Conservation (phyloP, 2,888 invertebrate genomes). For the Hydropsyche betteni region DNA sequence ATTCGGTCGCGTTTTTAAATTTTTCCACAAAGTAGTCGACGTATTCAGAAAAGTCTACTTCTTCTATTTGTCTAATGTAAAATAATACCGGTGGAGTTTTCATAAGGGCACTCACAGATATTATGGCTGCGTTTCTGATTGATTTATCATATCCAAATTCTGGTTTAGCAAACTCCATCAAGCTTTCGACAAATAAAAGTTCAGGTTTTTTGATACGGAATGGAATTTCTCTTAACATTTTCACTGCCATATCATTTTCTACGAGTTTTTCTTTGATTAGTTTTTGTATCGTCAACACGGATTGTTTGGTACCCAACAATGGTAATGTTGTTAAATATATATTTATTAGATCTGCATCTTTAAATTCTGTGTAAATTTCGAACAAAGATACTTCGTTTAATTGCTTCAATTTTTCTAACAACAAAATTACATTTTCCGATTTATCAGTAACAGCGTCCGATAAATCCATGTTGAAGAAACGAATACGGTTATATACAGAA, state of each 20-base stretch:
- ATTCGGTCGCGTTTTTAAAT: too few relatives aligned
- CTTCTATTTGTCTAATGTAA: too few relatives aligned
- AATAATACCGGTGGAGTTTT: too few relatives aligned
- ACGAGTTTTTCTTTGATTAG: neutral
- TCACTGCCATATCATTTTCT: neutral
- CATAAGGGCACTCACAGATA: too few relatives aligned
- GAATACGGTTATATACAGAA: neutral
- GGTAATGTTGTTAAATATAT: neutral
- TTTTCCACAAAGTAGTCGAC: too few relatives aligned
- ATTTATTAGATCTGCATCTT: neutral
- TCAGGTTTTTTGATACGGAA: neutral
- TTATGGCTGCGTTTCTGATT: too few relatives aligned
- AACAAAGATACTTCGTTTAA: neutral
- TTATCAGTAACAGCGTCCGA: neutral
- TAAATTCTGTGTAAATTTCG: neutral
- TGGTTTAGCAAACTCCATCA: neutral
- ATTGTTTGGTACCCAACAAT: neutral
- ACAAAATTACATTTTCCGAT: neutral
- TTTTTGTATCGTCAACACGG: neutral
- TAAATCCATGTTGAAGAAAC: neutral
- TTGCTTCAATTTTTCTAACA: neutral
- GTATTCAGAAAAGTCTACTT: too few relatives aligned
- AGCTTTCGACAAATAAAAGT: neutral
- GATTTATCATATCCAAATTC: too few relatives aligned
- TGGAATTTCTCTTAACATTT: neutral